Evolutionary conservation across 2,113 vertebrate species (phyloP), one percentile per base, ranked within the genome.

Genomic region (Brachyhypopomus occidentalis): DNA sequence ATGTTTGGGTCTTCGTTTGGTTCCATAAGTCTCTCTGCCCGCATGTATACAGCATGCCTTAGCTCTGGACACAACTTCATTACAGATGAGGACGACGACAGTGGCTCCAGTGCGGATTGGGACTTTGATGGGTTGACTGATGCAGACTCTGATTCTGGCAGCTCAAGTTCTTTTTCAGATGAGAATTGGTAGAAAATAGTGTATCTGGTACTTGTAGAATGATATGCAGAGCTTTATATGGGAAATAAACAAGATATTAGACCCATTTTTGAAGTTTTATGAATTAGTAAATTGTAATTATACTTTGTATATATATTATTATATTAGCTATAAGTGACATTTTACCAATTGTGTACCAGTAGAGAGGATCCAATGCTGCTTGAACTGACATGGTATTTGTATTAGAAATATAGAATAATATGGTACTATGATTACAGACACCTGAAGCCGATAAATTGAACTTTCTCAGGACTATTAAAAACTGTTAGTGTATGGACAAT

Each of bases 51-150:
- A 2, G 91, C 92, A 6, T 94, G 94, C 79, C 91, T 96, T 14
- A 92, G 94, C 84, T 94, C 94, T 0, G 94, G 94, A 1, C 94
- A 94, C 85, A 95, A 94, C 87, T 95, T 95, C 84, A 92, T 95
- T n/a, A 94, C 92, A 1, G 95, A 96, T 84, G 95, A 96, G 84
- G 95, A 96, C 17, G 94, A 96, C 30, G 95, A 95, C 82, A 96
- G 95, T 9, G 95, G 95, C 63, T 96, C 95, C 75, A 96, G 95
- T 36, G 95, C 94, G 12, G 95, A 96, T 85, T 96, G 95, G 95
- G 95, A 95, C 89, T 91, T 96, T 70, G 94, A 96, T 20, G 95
- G 94, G 20, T 77, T 95, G 86, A 96, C 94, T 23, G 95, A 96
- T 8, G 91, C 93, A 11, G 95, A 96, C 85, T 95, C 94, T 0